Conservation (phyloP, 2,888 invertebrate species). For the Druceiella hillmani region DNA sequence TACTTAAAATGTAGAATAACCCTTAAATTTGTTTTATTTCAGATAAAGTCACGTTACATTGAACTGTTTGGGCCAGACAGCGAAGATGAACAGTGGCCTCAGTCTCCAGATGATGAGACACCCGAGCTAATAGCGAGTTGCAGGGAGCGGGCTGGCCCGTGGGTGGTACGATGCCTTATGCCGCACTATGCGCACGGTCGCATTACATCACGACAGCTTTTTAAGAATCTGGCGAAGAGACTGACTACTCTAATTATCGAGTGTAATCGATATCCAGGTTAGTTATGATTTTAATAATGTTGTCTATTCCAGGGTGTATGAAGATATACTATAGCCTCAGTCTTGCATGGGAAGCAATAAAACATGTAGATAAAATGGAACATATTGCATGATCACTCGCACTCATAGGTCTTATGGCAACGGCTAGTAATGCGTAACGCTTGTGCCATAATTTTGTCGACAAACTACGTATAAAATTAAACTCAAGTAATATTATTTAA, state of each 20-base stretch:
- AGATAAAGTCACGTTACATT: slow-evolving; percentile 41
- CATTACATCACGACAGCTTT: slow-evolving; percentile 54
- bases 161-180: slow-evolving; percentile 57
- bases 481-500: too few relatives aligned
- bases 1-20: too few relatives aligned
- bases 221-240: slow-evolving; percentile 56
- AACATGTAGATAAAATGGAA: too few relatives aligned
- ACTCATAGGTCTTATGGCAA: too few relatives aligned
- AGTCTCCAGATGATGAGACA: slow-evolving; percentile 49
- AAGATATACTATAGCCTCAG: slow-evolving; percentile 1
- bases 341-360: too few relatives aligned
- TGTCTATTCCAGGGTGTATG: neutral
- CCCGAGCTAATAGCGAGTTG: slow-evolving; percentile 49
- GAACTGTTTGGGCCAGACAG: slow-evolving; percentile 49
- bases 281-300: slow-evolving; percentile 23
- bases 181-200: slow-evolving; percentile 56
- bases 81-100: slow-evolving; percentile 45
- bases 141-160: slow-evolving; percentile 54
- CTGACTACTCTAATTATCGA: slow-evolving; percentile 54
- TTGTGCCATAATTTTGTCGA: too few relatives aligned
- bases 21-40: too few relatives aligned
- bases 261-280: slow-evolving; percentile 52
- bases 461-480: too few relatives aligned
- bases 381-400: too few relatives aligned
- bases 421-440: too few relatives aligned